These are phyloP conservation scores for Coptodon rendalli DNA, from an alignment of 2,113 vertebrate species.

Conservation along the genomic window DNA sequence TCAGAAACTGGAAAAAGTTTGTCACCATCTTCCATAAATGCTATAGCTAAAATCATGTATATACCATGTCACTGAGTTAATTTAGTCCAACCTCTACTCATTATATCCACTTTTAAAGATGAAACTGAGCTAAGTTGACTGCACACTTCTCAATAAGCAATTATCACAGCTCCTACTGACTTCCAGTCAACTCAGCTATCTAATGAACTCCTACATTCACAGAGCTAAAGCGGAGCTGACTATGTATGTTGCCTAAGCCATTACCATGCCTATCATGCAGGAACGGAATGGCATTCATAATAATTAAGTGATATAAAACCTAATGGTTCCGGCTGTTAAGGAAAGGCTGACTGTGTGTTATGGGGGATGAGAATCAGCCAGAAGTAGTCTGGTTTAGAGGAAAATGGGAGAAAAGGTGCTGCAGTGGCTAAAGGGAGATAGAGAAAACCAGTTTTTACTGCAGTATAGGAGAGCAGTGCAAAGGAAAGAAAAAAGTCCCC, in stretches of 20 bases:
- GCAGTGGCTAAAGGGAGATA: background rate
- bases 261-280: conserved; percentile 30
- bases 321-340: conserved; percentile 46
- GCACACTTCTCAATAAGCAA: background rate
- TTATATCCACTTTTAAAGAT: background rate
- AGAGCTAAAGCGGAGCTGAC: conserved; percentile 2
- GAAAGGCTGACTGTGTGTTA: conserved; percentile 30
- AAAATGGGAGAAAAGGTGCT: background rate
- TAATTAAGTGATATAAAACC: conserved; percentile 53
- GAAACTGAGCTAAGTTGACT: background rate
- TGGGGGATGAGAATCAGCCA: conserved; percentile 13
- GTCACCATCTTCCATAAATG: background rate
- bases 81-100: background rate
- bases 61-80: background rate
- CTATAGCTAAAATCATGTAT: background rate
- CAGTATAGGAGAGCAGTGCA: conserved; percentile 13
- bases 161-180: background rate
- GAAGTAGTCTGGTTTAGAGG: background rate
- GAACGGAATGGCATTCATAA: conserved; percentile 22
- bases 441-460: background rate
- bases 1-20: background rate
- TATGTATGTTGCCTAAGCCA: conserved; percentile 11
- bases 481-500: conserved; percentile 10
- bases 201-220: conserved; percentile 15
- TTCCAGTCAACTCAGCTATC: conserved; percentile 20